Evolutionary conservation across 1,140 invertebrate species (phyloP).

Genomic region (Drosophila melanica): DNA sequence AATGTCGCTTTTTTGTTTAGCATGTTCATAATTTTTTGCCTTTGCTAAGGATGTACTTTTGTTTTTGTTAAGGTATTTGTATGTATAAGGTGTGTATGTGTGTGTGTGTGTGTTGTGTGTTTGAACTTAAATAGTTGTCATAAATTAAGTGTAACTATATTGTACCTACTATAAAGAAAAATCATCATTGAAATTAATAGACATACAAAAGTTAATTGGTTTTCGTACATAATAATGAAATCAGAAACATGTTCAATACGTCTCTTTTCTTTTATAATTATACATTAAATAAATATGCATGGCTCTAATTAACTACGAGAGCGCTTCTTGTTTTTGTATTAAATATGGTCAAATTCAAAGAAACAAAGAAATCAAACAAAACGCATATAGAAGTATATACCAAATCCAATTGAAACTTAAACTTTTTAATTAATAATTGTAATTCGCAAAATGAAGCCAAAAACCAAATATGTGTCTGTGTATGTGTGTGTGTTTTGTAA

Average conservation of each 20-base stretch:
- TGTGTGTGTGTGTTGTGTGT: conserved; percentile 24
- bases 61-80: conserved; percentile 29
- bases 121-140: conserved; percentile 39
- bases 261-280: conserved; percentile 24
- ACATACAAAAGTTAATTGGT: conserved; percentile 16
- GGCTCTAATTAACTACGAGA: conserved; percentile 34
- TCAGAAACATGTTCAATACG: conserved; percentile 33
- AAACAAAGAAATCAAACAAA: conserved; percentile 77
- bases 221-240: conserved; percentile 28
- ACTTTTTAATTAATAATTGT: conserved; percentile 10
- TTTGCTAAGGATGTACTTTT: conserved; percentile 42
- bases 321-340: background rate
- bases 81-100: too few species aligned
- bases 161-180: conserved; percentile 46
- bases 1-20: background rate
- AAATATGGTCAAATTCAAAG: conserved; percentile 42
- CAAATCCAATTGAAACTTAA: conserved; percentile 42
- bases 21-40: conserved; percentile 5
- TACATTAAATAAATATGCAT: conserved; percentile 57
- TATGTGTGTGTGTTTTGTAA: conserved; percentile 3
- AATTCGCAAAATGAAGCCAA: conserved; percentile 27
- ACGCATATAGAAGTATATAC: conserved; percentile 30
- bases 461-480: conserved; percentile 10
- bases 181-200: conserved; percentile 35
- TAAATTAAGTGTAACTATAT: conserved; percentile 46